phyloP scores from a whole-genome alignment of 1,140 invertebrate genomes.

The Ceratina australensis region DNA sequence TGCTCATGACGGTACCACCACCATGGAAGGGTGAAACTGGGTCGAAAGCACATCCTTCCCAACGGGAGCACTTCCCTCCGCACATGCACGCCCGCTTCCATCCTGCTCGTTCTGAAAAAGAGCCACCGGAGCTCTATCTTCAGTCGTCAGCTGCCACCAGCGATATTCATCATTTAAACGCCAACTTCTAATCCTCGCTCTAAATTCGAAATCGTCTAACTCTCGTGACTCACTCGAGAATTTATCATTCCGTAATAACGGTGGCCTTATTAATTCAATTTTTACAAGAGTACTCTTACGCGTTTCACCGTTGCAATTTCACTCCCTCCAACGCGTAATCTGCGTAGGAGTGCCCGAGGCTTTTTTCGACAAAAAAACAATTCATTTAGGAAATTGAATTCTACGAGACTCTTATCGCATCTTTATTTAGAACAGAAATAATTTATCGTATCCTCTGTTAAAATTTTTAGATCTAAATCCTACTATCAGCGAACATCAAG shows the following conservation, averaged over 20 bases:
- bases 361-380: too few species aligned
- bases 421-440: too few species aligned
- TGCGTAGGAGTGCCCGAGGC: too few species aligned
- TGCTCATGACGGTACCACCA: conserved; percentile 67
- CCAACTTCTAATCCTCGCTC: conserved; percentile 9
- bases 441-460: too few species aligned
- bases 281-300: too few species aligned
- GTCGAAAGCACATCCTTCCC: conserved; percentile 72
- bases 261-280: neutral
- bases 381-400: too few species aligned
- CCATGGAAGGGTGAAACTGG: conserved; percentile 73
- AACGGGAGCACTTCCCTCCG: conserved; percentile 36
- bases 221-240: conserved; percentile 1
- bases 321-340: neutral
- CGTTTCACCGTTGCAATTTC: too few species aligned
- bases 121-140: conserved; percentile 22
- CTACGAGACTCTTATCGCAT: too few species aligned
- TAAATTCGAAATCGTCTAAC: neutral
- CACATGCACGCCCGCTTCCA: conserved; percentile 1
- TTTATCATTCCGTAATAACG: neutral
- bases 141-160: neutral
- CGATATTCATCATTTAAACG: conserved; percentile 20
- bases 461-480: neutral
- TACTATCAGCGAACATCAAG: neutral
- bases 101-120: conserved; percentile 9